Percentiles rank a stretch among this genome's conserved stretches.
phyloP scores from a whole-genome alignment of 2,888 invertebrate species.

The Isotomurus palustris region DNA sequence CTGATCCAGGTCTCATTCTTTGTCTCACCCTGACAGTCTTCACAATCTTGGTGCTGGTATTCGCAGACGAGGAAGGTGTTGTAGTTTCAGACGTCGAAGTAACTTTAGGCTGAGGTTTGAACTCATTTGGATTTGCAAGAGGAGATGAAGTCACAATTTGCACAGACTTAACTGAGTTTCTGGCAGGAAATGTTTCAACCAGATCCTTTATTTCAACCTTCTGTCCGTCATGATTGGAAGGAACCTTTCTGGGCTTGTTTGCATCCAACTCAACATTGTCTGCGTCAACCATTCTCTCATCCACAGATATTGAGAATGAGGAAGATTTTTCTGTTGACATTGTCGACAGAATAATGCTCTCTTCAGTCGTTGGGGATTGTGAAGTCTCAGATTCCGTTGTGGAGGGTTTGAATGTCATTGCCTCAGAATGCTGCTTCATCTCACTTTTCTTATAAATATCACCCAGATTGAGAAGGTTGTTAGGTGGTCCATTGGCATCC shows the following conservation, averaged over 20 bases:
- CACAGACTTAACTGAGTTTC: neutral
- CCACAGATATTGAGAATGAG: constrained; percentile 38
- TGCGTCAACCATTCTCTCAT: constrained; percentile 15
- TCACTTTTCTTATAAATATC: constrained; percentile 45
- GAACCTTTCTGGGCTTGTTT: constrained; percentile 1
- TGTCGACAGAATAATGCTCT: constrained; percentile 12
- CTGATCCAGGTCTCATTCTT: constrained; percentile 41
- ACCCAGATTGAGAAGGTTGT: constrained; percentile 30
- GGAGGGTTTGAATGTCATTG: constrained; percentile 1
- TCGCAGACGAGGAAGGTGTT: constrained; percentile 23
- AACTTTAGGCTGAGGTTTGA: neutral
- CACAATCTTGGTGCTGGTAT: constrained; percentile 44
- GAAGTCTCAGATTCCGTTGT: constrained; percentile 4
- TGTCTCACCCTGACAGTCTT: constrained; percentile 45
- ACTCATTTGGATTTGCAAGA: neutral
- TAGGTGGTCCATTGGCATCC: constrained; percentile 13
- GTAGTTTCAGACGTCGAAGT: constrained; percentile 10
- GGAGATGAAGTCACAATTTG: constrained; percentile 8
- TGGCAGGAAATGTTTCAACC: neutral
- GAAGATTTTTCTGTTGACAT: constrained; percentile 40
- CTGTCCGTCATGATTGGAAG: neutral
- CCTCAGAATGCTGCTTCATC: constrained; percentile 22
- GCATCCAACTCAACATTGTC: neutral
- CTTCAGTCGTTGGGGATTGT: neutral
- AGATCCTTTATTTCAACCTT: neutral